Conservation (phyloP, 2,113 vertebrate species). For the Willisornis vidua region DNA sequence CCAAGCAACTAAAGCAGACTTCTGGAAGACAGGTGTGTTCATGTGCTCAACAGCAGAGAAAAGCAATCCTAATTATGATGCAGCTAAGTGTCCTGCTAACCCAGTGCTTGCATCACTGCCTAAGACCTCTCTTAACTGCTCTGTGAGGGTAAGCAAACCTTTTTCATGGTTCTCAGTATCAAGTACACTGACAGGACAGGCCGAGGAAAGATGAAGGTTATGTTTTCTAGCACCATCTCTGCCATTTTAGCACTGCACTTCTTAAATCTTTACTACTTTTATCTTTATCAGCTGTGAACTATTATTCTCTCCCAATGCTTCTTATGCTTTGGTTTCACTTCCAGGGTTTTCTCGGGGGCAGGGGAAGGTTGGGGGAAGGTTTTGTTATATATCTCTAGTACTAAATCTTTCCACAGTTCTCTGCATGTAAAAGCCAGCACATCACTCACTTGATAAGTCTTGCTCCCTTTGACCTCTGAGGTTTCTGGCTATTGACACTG, state of each 20-base stretch:
- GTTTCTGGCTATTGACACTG: background rate
- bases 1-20: background rate
- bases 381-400: background rate
- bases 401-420: background rate
- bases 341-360: background rate
- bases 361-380: background rate
- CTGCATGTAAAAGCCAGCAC: background rate
- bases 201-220: background rate
- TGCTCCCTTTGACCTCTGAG: background rate
- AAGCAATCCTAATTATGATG: background rate
- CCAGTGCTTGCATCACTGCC: background rate
- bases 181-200: background rate
- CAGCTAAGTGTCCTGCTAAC: background rate
- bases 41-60: background rate
- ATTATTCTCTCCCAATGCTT: background rate
- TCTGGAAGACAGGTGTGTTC: background rate
- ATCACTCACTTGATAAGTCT: background rate
- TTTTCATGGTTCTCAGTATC: background rate
- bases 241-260: background rate
- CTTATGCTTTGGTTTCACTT: slow-evolving; percentile 5
- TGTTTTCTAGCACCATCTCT: background rate
- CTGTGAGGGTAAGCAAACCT: background rate
- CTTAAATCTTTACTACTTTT: slow-evolving; percentile 18
- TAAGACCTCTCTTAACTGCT: background rate
- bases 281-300: slow-evolving; percentile 8